Conservation (phyloP, 2,113 vertebrate species). For the Potamarius usumacintae region DNA sequence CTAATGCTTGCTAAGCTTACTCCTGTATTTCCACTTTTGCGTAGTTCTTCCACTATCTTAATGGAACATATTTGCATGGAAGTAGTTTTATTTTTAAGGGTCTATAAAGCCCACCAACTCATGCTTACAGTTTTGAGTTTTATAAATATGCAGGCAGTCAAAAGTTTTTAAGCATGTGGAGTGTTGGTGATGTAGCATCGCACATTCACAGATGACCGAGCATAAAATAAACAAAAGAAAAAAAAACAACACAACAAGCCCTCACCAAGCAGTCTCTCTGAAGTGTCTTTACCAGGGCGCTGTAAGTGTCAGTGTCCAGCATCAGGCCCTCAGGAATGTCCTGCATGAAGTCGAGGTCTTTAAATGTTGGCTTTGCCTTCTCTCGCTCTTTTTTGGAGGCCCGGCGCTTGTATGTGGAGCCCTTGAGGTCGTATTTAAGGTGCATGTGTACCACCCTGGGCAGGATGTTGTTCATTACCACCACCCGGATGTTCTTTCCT, state of each 20-base stretch:
- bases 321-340: slow-evolving; percentile 88
- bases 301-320: slow-evolving; percentile 91
- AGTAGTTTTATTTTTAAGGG: not conserved
- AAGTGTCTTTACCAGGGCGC: slow-evolving; percentile 88
- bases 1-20: not conserved
- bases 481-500: slow-evolving; percentile 96
- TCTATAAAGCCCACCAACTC: not conserved
- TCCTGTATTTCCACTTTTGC: not conserved
- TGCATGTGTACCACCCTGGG: slow-evolving; percentile 95
- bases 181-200: not conserved
- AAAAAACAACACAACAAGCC: not conserved
- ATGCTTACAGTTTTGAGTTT: not conserved
- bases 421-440: slow-evolving; percentile 96
- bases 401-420: slow-evolving; percentile 94
- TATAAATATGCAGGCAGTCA: not conserved
- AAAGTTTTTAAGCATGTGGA: not conserved
- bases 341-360: slow-evolving; percentile 98
- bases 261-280: slow-evolving; percentile 97
- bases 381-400: slow-evolving; percentile 95
- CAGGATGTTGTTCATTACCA: slow-evolving; percentile 98
- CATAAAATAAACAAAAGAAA: not conserved
- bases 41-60: not conserved
- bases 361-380: slow-evolving; percentile 90
- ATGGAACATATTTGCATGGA: not conserved
- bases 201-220: not conserved